Evolutionary conservation across 2,113 vertebrate genomes (phyloP).

Genomic region (Spizaetus ornatus): DNA sequence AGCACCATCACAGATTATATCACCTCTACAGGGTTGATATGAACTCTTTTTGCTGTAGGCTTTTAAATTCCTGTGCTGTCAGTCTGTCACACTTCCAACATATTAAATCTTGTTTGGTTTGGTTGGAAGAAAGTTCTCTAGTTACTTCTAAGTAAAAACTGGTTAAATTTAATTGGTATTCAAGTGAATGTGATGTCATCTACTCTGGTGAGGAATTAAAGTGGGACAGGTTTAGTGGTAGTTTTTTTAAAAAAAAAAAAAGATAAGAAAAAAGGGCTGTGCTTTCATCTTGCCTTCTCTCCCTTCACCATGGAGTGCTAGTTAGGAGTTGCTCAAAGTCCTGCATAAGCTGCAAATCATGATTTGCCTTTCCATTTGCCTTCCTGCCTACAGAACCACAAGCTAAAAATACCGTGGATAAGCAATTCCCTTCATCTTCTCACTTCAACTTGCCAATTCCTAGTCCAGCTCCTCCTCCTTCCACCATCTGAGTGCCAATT

Average conservation of each 20-base stretch:
- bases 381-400: constrained; percentile 5
- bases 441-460: neutral
- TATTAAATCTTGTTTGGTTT: neutral
- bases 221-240: neutral
- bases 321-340: neutral
- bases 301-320: neutral
- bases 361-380: neutral
- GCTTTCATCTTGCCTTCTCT: neutral
- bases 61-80: neutral
- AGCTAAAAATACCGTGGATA: neutral
- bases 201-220: neutral
- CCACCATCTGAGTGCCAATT: neutral
- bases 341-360: neutral
- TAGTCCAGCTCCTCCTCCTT: neutral
- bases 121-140: neutral
- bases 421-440: neutral
- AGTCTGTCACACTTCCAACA: neutral
- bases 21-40: neutral
- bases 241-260: neutral
- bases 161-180: neutral
- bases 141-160: neutral
- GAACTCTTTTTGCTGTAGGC: neutral
- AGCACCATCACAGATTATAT: neutral
- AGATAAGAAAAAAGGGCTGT: neutral
- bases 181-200: neutral